These are phyloP conservation scores for Anniella stebbinsi DNA, from an alignment of 2,797 vertebrate species.

Conservation along the genomic window DNA sequence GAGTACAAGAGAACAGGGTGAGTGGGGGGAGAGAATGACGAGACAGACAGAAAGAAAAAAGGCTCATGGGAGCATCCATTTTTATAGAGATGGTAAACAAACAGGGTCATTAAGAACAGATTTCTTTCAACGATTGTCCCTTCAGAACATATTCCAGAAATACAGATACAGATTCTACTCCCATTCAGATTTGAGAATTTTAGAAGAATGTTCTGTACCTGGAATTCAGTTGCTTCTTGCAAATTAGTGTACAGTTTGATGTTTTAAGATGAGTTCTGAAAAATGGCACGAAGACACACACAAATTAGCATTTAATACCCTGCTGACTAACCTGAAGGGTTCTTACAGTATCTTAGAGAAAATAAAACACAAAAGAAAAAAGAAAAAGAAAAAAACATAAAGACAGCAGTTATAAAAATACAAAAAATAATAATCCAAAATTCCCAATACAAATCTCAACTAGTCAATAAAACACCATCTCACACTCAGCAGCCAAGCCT, in stretches of 20 bases:
- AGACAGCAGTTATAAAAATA: background rate
- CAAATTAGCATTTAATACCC: constrained; percentile 35
- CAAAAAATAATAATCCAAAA: background rate
- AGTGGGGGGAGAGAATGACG: background rate
- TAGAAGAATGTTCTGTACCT: constrained; percentile 22
- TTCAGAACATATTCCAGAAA: background rate
- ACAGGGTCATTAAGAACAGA: background rate
- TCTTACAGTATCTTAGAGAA: background rate
- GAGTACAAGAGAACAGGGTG: no score
- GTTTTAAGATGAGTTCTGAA: constrained; percentile 51
- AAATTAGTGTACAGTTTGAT: constrained; percentile 38
- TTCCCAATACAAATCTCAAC: background rate
- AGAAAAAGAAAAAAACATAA: background rate
- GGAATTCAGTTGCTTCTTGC: constrained; percentile 19
- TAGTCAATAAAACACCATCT: background rate
- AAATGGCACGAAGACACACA: constrained; percentile 47
- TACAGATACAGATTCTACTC: background rate
- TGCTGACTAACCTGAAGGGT: background rate
- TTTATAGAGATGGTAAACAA: background rate
- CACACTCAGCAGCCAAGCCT: background rate
- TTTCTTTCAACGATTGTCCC: background rate
- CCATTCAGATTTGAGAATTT: background rate
- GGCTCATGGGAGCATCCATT: background rate
- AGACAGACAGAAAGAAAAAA: background rate
- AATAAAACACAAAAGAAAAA: background rate